Percentiles rank a stretch among this genome's conserved stretches.
Evolutionary conservation across 2,113 vertebrate genomes (phyloP).

Genomic region (Cyprinus carpio): DNA sequence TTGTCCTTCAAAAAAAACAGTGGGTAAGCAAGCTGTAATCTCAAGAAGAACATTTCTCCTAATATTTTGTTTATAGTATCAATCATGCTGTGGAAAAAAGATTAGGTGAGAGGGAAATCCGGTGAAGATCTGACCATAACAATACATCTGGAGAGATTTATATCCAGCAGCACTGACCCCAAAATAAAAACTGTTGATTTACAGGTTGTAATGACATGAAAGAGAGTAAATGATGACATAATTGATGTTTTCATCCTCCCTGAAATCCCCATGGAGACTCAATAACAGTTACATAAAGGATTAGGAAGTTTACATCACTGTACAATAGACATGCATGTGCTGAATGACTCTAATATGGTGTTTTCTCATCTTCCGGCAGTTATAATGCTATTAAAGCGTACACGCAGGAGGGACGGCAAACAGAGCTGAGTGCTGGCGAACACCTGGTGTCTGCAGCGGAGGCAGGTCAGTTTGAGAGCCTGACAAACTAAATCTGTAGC

Average conservation of each 20-base stretch:
- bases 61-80: not conserved
- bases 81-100: not conserved
- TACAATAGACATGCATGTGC: conserved; percentile 3
- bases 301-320: not conserved
- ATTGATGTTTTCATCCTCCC: not conserved
- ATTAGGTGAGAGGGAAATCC: not conserved
- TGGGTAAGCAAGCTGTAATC: not conserved
- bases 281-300: not conserved
- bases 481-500: conserved; percentile 2
- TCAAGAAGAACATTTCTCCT: not conserved
- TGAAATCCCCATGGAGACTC: not conserved
- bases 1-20: not conserved
- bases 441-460: conserved; percentile 85
- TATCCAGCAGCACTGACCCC: not conserved
- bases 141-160: not conserved
- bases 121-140: not conserved
- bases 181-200: not conserved
- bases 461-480: conserved; percentile 76
- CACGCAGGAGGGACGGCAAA: conserved; percentile 79
- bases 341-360: not conserved
- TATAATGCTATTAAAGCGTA: conserved; percentile 88
- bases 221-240: not conserved
- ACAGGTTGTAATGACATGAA: not conserved
- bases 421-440: conserved; percentile 76
- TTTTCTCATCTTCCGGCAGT: conserved; percentile 67